These are phyloP conservation scores for Sebastes elongatus DNA, from an alignment of 2,797 vertebrate species.

Conservation along the genomic window DNA sequence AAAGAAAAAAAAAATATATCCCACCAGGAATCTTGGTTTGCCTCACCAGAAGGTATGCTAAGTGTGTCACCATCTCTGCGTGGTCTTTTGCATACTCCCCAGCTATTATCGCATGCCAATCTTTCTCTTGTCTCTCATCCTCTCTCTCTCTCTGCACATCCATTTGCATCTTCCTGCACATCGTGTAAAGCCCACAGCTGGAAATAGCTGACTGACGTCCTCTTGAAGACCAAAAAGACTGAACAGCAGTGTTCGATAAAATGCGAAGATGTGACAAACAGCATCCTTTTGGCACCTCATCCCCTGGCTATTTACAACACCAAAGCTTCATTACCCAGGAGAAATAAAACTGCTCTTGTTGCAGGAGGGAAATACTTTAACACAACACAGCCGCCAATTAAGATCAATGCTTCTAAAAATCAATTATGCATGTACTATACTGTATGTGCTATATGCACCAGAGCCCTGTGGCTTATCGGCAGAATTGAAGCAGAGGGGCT, in stretches of 20 bases:
- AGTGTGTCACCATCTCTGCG: slow-evolving; percentile 37
- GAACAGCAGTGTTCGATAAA: neutral
- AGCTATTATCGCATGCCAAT: slow-evolving; percentile 11
- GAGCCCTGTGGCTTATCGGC: slow-evolving; percentile 24
- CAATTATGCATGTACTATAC: slow-evolving; percentile 39
- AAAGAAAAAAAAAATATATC: neutral
- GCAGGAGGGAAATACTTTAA: slow-evolving; percentile 20
- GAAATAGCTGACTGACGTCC: slow-evolving; percentile 33
- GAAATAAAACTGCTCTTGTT: neutral
- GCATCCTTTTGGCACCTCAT: neutral
- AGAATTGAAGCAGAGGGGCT: slow-evolving; percentile 4
- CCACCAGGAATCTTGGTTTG: slow-evolving; percentile 10
- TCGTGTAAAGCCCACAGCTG: slow-evolving; percentile 15
- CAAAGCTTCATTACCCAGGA: slow-evolving; percentile 24
- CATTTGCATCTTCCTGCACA: slow-evolving; percentile 38
- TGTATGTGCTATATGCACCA: slow-evolving; percentile 13
- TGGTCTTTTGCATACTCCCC: slow-evolving; percentile 12
- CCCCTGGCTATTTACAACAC: slow-evolving; percentile 7
- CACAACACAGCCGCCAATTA: slow-evolving; percentile 40
- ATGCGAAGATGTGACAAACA: neutral
- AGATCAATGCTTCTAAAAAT: slow-evolving; percentile 38
- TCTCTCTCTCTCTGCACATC: slow-evolving; percentile 1
- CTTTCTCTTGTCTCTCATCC: neutral
- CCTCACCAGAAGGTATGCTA: slow-evolving; percentile 20
- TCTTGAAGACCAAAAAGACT: slow-evolving; percentile 26